Conservation (phyloP, 2,113 vertebrate species). For the Opisthocomus hoazin region DNA sequence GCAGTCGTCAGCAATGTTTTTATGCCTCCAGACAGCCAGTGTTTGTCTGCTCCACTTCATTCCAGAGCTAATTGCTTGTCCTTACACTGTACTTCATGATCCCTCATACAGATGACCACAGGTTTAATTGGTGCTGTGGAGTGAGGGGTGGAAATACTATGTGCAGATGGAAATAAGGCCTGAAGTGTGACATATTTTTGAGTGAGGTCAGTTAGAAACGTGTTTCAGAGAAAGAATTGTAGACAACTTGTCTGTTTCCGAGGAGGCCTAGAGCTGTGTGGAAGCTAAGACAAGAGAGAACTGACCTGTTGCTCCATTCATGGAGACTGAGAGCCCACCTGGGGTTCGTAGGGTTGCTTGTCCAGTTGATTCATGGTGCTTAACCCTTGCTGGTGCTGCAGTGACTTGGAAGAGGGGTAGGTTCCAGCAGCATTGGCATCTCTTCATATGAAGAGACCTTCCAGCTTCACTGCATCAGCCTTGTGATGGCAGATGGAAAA, state of each 20-base stretch:
- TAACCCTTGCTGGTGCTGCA: not conserved
- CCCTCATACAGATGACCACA: not conserved
- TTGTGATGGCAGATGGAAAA: not conserved
- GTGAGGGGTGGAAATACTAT: not conserved
- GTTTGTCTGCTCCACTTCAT: not conserved
- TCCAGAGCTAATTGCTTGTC: not conserved
- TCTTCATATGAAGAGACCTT: not conserved
- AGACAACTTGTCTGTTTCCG: not conserved
- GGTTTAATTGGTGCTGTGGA: not conserved
- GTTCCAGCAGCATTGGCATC: not conserved
- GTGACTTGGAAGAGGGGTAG: not conserved
- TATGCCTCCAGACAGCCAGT: not conserved
- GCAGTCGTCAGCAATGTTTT: not conserved
- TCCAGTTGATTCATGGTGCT: not conserved
- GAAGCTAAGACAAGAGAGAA: not conserved
- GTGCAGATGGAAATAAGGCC: not conserved
- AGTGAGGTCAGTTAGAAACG: not conserved
- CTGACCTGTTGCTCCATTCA: accelerated
- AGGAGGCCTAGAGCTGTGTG: accelerated
- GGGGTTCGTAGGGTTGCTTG: not conserved
- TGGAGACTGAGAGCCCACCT: not conserved
- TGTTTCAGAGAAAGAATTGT: not conserved
- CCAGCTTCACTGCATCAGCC: not conserved
- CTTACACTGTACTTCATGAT: not conserved
- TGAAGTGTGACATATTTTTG: not conserved